Evolutionary conservation across 2,113 vertebrate species (phyloP), one percentile per base, ranked within the genome.

Genomic region (Trachemys scripta): DNA sequence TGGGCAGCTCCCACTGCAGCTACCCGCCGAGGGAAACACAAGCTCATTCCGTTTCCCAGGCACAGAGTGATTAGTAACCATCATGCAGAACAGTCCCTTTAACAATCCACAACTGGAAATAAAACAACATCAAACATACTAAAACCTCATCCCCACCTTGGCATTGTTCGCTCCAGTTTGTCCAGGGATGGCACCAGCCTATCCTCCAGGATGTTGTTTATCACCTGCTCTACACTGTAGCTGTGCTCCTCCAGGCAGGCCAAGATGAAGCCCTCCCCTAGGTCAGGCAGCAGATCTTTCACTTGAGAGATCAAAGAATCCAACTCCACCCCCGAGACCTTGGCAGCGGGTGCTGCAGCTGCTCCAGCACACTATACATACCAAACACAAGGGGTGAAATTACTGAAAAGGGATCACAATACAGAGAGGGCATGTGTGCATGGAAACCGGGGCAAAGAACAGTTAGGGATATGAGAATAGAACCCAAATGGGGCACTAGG

Each of bases 121-220:
- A 25, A 49, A 8, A 72, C 45, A 24, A 20, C 85, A 78, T 3
- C 16, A 38, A 62, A 13, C 35, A 17, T 1, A 10, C 12, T 50
- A 50, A 53, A 25, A 13, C 3, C 65, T 38, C 8, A 22, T 13
- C 84, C n/a, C 42, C 54, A 99, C 99, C 99, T 99, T n/a, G 98
- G 98, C 98, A 99, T 98, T 54, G 97, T 90, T 76, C 98, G 98
- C 97, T 99, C 99, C 97, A 99, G 97, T 47, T 97, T 97, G 87
- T 98, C 97, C 98, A 99, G 98, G 80, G 42, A 92, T 0, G 99
- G 98, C 11, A 98, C 88, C 88, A 99, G 97, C 10, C 98, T 98
- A 24, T 99, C 98, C 96, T 99, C 99, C 79, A 99, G 98, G 92
- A 99, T 98, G 97, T 99, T 99, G 98, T 99, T 99, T 98, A 99